Evolutionary conservation across 2,888 invertebrate species (phyloP).

Genomic region (Cheilosia vulpina): DNA sequence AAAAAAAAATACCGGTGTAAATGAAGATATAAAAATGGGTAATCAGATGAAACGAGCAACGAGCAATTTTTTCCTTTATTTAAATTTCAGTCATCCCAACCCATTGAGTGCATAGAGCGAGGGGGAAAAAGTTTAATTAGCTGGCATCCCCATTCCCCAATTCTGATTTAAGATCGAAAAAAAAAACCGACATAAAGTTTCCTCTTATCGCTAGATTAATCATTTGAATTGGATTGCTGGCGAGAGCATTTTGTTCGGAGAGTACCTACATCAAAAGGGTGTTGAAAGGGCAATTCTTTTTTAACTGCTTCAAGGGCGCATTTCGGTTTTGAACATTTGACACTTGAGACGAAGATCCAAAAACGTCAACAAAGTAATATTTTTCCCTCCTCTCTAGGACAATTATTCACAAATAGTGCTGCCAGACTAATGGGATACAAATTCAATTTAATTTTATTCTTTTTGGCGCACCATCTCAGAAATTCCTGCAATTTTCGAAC

Average conservation of each 20-base stretch:
- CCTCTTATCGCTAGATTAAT: neutral
- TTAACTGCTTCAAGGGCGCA: no score
- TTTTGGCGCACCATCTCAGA: no score
- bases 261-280: neutral
- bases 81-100: conserved; percentile 6
- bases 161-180: neutral
- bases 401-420: no score
- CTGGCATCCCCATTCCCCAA: neutral
- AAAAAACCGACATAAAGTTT: neutral
- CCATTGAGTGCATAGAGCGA: conserved; percentile 6
- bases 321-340: no score
- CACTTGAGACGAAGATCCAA: no score
- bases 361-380: no score
- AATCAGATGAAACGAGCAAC: conserved; percentile 51
- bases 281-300: no score
- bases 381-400: no score
- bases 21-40: conserved; percentile 56
- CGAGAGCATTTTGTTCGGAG: neutral
- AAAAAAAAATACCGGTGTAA: conserved; percentile 12
- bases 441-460: no score
- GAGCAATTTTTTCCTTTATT: conserved; percentile 28
- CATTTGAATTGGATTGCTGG: neutral
- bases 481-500: no score
- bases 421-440: no score
- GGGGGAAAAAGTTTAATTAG: neutral